Percentiles rank a stretch among this genome's conserved stretches.
These are phyloP conservation scores for Sapajus apella DNA, from an alignment of 2,113 vertebrate genomes.

Conservation along the genomic window DNA sequence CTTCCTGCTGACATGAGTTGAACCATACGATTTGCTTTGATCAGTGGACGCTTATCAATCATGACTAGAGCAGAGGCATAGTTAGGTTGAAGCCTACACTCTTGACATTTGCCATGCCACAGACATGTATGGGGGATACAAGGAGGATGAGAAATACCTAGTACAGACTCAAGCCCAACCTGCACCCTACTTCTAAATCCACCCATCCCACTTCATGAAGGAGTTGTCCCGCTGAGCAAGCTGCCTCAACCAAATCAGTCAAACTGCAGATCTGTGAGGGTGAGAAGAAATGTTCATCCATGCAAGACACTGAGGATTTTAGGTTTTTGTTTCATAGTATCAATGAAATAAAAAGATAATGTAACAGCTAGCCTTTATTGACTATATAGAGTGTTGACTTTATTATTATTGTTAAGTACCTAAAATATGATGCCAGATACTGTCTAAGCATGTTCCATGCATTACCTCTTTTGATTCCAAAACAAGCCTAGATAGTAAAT, in stretches of 20 bases:
- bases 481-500: neutral
- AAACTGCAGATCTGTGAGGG: neutral
- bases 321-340: neutral
- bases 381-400: neutral
- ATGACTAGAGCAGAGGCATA: neutral
- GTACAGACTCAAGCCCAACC: neutral
- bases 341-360: neutral
- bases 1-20: neutral
- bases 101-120: neutral
- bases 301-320: neutral
- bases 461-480: conserved; percentile 7
- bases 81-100: neutral
- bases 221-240: neutral
- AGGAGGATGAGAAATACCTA: neutral
- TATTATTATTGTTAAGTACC: neutral
- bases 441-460: neutral
- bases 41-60: neutral
- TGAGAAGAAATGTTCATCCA: neutral
- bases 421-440: neutral
- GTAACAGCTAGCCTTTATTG: neutral
- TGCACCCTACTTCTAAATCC: neutral
- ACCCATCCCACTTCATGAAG: neutral
- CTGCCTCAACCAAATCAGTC: neutral
- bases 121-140: neutral
- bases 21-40: neutral